Conservation (phyloP, 2,797 vertebrate species). For the Epinephelus coioides region DNA sequence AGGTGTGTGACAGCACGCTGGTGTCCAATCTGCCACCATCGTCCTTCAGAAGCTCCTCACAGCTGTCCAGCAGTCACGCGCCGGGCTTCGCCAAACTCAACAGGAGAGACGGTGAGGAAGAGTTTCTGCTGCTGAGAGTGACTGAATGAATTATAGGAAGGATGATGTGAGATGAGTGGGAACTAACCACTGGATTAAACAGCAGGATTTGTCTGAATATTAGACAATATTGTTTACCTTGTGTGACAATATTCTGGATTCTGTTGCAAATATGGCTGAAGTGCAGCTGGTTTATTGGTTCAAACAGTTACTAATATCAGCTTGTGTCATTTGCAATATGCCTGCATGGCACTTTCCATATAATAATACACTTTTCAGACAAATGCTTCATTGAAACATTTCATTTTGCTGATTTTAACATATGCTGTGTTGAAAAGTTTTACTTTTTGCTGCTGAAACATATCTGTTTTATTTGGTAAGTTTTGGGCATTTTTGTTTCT, state of each 20-base stretch:
- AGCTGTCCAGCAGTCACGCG: slow-evolving; percentile 79
- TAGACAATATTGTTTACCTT: neutral
- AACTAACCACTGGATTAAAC: neutral
- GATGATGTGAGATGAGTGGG: neutral
- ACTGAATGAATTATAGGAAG: neutral
- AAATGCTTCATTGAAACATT: too few relatives aligned
- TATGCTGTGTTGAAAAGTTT: too few relatives aligned
- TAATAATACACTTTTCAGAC: too few relatives aligned
- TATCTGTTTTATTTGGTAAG: too few relatives aligned
- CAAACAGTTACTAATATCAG: neutral
- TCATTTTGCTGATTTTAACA: too few relatives aligned
- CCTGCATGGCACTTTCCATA: neutral
- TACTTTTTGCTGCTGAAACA: too few relatives aligned
- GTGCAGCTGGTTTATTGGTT: neutral
- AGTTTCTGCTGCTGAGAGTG: neutral
- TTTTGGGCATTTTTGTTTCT: too few relatives aligned
- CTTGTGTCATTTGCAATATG: neutral
- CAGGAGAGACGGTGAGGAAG: slow-evolving; percentile 82
- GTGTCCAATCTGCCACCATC: slow-evolving; percentile 76
- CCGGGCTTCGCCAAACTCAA: slow-evolving; percentile 85
- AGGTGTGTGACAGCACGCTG: slow-evolving; percentile 80
- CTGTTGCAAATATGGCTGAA: neutral
- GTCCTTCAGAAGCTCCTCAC: slow-evolving; percentile 85
- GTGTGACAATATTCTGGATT: neutral
- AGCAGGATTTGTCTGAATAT: neutral